These are phyloP conservation scores for Colaptes auratus DNA, from an alignment of 2,113 vertebrate genomes.

Conservation along the genomic window DNA sequence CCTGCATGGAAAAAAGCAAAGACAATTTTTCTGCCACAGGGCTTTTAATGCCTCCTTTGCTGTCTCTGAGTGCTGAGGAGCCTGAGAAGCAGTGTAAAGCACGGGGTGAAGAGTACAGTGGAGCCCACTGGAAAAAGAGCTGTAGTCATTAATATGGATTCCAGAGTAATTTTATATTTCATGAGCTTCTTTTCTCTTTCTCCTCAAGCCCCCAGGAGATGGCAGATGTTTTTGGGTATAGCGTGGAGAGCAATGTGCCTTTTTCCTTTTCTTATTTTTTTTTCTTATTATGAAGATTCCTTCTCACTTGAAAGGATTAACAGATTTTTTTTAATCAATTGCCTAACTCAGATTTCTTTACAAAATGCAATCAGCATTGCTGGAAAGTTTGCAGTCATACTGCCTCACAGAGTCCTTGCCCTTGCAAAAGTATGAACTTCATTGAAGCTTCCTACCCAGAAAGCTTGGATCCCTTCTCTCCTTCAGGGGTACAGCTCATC, in stretches of 20 bases:
- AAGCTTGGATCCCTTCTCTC: background rate
- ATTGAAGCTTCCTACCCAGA: background rate
- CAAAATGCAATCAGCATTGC: background rate
- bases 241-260: constrained; percentile 33
- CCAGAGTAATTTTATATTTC: constrained; percentile 54
- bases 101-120: background rate
- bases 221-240: constrained; percentile 38
- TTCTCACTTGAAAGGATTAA: constrained; percentile 30
- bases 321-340: background rate
- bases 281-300: background rate
- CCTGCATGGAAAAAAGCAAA: background rate
- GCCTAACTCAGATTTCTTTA: background rate
- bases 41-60: background rate
- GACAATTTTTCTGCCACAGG: background rate
- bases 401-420: background rate
- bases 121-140: background rate
- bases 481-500: background rate
- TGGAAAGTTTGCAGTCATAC: background rate
- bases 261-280: background rate
- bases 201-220: constrained; percentile 39
- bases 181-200: constrained; percentile 16
- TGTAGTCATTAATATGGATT: constrained; percentile 4
- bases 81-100: background rate
- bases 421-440: background rate
- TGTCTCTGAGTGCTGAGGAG: background rate